Conservation (phyloP, 2,113 vertebrate genomes). For the Todiramphus saurophagus region DNA sequence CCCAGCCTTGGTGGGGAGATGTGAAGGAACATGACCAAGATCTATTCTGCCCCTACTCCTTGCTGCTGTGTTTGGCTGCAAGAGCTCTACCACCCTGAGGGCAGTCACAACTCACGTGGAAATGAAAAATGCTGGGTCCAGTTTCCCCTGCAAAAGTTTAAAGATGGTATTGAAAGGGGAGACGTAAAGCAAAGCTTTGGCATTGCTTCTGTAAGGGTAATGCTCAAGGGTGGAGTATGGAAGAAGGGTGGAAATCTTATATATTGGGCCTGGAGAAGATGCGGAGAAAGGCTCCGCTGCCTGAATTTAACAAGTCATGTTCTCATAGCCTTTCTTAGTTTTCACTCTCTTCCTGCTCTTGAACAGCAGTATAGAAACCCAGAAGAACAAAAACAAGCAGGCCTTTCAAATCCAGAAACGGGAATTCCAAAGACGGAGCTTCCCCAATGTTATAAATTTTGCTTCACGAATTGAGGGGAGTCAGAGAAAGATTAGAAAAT, state of each 20-base stretch:
- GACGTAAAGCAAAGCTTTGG: background rate
- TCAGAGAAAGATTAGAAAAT: no score
- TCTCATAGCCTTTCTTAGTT: background rate
- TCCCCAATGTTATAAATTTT: no score
- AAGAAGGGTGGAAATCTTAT: background rate
- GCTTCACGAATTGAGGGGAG: no score
- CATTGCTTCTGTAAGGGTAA: background rate
- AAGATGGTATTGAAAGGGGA: background rate
- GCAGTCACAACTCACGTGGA: background rate
- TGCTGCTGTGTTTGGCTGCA: background rate
- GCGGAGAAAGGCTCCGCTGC: background rate
- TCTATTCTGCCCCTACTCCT: background rate
- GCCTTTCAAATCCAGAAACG: background rate
- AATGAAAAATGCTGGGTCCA: background rate
- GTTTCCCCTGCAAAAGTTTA: background rate
- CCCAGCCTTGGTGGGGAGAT: background rate
- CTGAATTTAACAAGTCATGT: background rate
- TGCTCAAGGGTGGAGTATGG: background rate
- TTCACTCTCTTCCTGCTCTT: background rate
- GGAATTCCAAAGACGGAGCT: background rate
- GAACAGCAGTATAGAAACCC: background rate
- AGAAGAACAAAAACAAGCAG: background rate
- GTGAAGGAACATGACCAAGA: background rate
- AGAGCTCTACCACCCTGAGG: background rate
- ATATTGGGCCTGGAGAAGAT: rapidly evolving